Evolutionary conservation across 2,888 invertebrate species (phyloP).

Genomic region (Heteromurus nitidus): DNA sequence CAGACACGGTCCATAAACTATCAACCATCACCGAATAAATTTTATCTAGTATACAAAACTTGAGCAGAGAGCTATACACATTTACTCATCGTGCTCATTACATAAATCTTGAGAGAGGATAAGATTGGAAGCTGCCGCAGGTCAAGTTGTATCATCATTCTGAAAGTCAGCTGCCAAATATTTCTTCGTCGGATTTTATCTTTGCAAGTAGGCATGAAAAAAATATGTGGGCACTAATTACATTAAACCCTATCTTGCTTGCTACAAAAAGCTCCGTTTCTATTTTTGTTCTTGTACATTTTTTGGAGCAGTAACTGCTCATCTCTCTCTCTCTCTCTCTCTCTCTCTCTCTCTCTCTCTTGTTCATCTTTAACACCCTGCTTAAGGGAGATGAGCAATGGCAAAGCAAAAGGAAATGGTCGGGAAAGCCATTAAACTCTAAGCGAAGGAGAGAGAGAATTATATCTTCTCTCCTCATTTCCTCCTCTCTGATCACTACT

Average conservation of each 20-base stretch:
- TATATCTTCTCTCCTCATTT: slow-evolving; percentile 3
- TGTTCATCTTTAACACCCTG: slow-evolving; percentile 26
- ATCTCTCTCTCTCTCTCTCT: background rate
- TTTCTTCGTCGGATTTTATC: background rate
- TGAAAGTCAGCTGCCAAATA: background rate
- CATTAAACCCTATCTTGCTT: slow-evolving; percentile 31
- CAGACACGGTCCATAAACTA: slow-evolving; percentile 34
- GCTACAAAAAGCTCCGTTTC: background rate
- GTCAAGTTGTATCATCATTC: slow-evolving; percentile 13
- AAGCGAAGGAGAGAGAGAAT: background rate
- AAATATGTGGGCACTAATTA: slow-evolving; percentile 48
- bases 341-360: background rate
- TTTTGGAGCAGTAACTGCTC: background rate
- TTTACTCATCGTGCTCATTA: background rate
- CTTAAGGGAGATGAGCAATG: slow-evolving; percentile 34
- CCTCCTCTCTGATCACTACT: too few relatives aligned
- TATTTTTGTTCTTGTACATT: slow-evolving; percentile 17
- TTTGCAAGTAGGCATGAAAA: slow-evolving; percentile 18
- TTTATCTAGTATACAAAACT: too few relatives aligned
- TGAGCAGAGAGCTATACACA: too few relatives aligned
- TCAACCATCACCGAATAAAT: slow-evolving; percentile 11
- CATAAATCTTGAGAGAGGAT: background rate
- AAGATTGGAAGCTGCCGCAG: slow-evolving; percentile 7
- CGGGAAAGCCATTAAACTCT: slow-evolving; percentile 35
- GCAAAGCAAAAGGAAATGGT: slow-evolving; percentile 41